Base-by-base conservation (phyloP, 2,888 invertebrate species). In the Gastracanthus pulcherrimus region DNA sequence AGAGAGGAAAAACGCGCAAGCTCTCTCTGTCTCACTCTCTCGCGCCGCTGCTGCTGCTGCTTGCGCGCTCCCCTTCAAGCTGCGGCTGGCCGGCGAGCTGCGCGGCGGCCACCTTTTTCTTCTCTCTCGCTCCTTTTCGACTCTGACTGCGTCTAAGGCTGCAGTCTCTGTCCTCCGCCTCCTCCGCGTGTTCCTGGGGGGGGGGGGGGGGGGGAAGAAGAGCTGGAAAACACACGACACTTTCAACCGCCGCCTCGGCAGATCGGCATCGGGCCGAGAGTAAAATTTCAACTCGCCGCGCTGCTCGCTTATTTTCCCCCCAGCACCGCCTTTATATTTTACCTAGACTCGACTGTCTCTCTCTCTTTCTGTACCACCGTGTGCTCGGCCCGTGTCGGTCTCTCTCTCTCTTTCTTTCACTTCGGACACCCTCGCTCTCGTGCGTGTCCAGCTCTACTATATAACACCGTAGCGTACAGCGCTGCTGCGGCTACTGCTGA, bases 21-120 rank as follows among this genome's bases (percentile, higher is more conserved):
- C 60, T 81, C 82, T 62, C 72, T 72, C 48, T 81, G 81, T 72
- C 74, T 82, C 79, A 67, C 72, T 81, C 82, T 72, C 74, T 82
- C 79, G 69, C 72, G 31, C 71, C 71, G 26, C 79, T 80, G 67
- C 66, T 67, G 55, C 77, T 80, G 45, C 72, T 70, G 60, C 51
- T 74, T 67, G 70, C 75, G 45, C 64, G 69, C 78, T 71, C 58
- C 38, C 71, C 41, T 66, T 51, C 16, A 26, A 74, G 67, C 66
- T 79, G 67, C 67, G 58, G 64, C 67, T 80, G 79, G 75, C 67
- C 74, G 74, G 80, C 55, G 64, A 67, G 58, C 62, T 71, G 58
- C 36, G 45, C 51, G 45, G 72, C 55, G 80, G 51, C 81, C 76
- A 71, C 72, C 80, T 77, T 81, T 71, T 45, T 38, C 16, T 45